These are phyloP conservation scores for Carcharodon carcharias DNA, from an alignment of 2,797 vertebrate genomes.

Conservation along the genomic window DNA sequence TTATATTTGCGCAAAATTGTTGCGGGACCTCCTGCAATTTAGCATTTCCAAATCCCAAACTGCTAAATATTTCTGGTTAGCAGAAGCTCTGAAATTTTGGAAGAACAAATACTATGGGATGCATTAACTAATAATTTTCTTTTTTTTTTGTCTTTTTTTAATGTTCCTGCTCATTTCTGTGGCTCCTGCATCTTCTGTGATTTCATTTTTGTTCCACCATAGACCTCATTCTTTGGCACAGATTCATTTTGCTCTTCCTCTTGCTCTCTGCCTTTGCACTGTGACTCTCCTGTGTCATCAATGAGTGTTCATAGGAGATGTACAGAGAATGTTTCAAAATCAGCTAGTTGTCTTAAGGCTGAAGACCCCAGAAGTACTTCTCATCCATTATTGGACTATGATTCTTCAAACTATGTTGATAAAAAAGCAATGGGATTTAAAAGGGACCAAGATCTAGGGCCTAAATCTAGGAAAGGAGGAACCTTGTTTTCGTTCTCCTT, in stretches of 20 bases:
- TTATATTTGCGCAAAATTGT: neutral
- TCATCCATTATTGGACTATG: slow-evolving; percentile 54
- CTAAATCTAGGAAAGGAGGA: slow-evolving; percentile 64
- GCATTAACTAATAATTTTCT: slow-evolving; percentile 80
- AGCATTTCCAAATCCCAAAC: neutral
- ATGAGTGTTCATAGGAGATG: slow-evolving; percentile 76
- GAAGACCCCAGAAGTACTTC: slow-evolving; percentile 51
- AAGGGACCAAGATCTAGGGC: slow-evolving; percentile 68
- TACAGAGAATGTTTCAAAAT: slow-evolving; percentile 64
- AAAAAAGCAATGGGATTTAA: slow-evolving; percentile 61
- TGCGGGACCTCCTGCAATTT: neutral
- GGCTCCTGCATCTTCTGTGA: neutral
- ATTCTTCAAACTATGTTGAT: slow-evolving; percentile 49
- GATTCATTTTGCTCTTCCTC: slow-evolving; percentile 64
- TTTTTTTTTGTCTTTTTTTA: slow-evolving; percentile 58
- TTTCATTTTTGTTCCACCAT: slow-evolving; percentile 58
- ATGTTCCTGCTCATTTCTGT: slow-evolving; percentile 70
- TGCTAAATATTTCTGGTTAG: neutral
- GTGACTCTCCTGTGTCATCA: slow-evolving; percentile 64
- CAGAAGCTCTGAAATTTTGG: neutral
- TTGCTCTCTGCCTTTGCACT: slow-evolving; percentile 54
- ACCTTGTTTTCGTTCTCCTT: slow-evolving; percentile 97
- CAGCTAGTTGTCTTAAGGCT: slow-evolving; percentile 55
- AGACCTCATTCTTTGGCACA: slow-evolving; percentile 59
- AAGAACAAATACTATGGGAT: slow-evolving; percentile 21